Conservation (phyloP, 2,888 invertebrate genomes). For the Taphrorychus bicolor region DNA sequence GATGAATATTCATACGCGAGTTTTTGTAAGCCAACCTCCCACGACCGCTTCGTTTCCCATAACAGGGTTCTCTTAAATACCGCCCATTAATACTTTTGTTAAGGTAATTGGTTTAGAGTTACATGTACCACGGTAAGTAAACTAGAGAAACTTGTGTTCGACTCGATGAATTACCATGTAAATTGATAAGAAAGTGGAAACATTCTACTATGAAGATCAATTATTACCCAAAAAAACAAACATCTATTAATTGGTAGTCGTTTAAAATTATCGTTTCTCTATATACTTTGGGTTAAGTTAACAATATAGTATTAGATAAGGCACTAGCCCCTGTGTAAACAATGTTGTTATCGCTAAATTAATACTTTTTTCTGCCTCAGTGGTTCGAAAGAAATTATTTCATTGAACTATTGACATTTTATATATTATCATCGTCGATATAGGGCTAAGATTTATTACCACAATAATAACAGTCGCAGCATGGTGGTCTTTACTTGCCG, state of each 20-base stretch:
- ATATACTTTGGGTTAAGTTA: background rate
- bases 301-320: background rate
- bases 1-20: constrained; percentile 34
- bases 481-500: background rate
- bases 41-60: constrained; percentile 27
- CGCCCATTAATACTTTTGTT: constrained; percentile 24
- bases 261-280: constrained; percentile 15
- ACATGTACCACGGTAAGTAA: too few species aligned
- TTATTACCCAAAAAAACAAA: background rate
- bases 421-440: background rate
- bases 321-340: constrained; percentile 4
- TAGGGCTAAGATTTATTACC: background rate
- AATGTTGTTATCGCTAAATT: constrained; percentile 9
- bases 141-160: too few species aligned
- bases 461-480: background rate
- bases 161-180: too few species aligned
- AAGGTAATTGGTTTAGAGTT: constrained; percentile 16
- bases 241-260: constrained; percentile 16
- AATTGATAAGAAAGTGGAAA: too few species aligned
- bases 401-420: constrained; percentile 6
- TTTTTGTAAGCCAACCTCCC: constrained; percentile 31
- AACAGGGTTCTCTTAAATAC: constrained; percentile 11
- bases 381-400: constrained; percentile 4
- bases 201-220: too few species aligned
- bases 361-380: constrained; percentile 7